Percentiles rank a stretch among this genome's conserved stretches.
These are phyloP conservation scores for Grantiella picta DNA, from an alignment of 2,113 vertebrate genomes.

Conservation along the genomic window DNA sequence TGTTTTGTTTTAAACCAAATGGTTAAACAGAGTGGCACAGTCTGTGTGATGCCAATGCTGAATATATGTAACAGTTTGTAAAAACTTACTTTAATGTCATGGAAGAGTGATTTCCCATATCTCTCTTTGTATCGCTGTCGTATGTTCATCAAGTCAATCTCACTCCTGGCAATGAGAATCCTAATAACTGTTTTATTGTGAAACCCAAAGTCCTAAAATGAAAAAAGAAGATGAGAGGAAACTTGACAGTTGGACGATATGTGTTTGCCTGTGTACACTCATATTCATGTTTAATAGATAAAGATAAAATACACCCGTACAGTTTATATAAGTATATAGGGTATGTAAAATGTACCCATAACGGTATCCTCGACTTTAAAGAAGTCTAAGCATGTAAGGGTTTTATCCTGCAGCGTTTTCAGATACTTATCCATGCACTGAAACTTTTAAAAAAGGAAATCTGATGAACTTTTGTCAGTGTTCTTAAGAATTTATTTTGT, in stretches of 20 bases:
- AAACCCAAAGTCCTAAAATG: conserved; percentile 76
- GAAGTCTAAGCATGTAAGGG: neutral
- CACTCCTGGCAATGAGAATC: conserved; percentile 78
- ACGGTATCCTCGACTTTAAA: neutral
- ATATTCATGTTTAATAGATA: neutral
- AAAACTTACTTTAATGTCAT: conserved; percentile 78
- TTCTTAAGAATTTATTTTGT: neutral
- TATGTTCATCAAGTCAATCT: conserved; percentile 78
- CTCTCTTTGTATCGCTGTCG: conserved; percentile 75
- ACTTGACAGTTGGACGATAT: neutral
- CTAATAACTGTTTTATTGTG: conserved; percentile 81
- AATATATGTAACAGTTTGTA: neutral
- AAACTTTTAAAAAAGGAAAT: neutral
- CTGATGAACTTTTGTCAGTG: neutral
- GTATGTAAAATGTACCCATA: neutral
- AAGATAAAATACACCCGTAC: neutral
- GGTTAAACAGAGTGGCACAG: neutral
- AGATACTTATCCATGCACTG: neutral
- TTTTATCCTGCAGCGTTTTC: neutral
- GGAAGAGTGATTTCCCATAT: conserved; percentile 78
- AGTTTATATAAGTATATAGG: neutral
- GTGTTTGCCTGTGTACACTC: neutral
- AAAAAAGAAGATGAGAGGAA: neutral
- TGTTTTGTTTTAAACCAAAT: neutral
- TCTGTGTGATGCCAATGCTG: neutral